Percentiles rank a stretch among this genome's conserved stretches.
phyloP scores from a whole-genome alignment of 2,888 invertebrate species.

The Euzophera pinguis region DNA sequence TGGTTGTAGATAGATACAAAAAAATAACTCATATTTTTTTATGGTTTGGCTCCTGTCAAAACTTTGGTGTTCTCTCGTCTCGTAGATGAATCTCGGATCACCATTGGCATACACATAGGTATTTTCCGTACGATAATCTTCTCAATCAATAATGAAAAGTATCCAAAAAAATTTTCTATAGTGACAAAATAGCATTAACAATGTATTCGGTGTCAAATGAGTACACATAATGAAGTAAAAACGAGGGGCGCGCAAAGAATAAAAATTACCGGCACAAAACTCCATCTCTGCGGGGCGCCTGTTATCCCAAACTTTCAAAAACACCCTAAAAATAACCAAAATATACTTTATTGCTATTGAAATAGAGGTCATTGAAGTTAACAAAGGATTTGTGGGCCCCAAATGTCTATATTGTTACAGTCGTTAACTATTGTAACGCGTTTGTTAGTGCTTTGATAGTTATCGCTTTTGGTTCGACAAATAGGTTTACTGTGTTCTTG shows the following conservation, averaged over 20 bases:
- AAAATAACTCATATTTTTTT: no score
- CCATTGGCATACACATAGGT: no score
- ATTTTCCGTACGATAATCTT: neutral
- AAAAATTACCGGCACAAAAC: constrained; percentile 56
- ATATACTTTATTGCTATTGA: neutral
- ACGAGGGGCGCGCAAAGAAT: constrained; percentile 40
- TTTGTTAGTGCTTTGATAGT: constrained; percentile 38
- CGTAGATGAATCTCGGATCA: no score
- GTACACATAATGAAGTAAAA: constrained; percentile 47
- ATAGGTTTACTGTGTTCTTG: constrained; percentile 19
- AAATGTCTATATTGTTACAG: constrained; percentile 39
- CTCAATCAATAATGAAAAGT: no score
- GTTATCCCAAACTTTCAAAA: constrained; percentile 30
- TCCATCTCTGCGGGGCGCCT: constrained; percentile 54
- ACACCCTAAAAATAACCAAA: neutral
- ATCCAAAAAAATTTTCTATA: no score
- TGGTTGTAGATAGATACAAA: no score
- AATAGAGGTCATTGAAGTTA: constrained; percentile 1
- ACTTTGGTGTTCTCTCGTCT: no score
- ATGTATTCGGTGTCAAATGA: constrained; percentile 22
- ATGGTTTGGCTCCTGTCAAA: no score
- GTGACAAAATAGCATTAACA: constrained; percentile 15
- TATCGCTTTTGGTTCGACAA: constrained; percentile 39
- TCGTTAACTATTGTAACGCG: constrained; percentile 40
- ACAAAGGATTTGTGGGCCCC: neutral